Base-by-base conservation (phyloP, 2,113 vertebrate genomes). In the Psephotus haematonotus region DNA sequence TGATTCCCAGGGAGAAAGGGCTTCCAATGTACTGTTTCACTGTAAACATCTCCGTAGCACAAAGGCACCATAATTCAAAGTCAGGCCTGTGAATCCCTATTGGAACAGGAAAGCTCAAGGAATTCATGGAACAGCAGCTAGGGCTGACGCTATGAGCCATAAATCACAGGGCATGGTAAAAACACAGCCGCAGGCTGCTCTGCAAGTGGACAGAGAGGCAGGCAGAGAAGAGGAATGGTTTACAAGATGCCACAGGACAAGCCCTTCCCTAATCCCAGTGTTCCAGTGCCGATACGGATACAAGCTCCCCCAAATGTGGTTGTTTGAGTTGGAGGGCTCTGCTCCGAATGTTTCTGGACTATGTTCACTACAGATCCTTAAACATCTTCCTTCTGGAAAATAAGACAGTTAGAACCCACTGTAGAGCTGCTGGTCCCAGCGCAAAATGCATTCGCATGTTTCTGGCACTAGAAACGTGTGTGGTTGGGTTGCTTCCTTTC, bases 401-500 rank as follows among this genome's bases (percentile, higher is more conserved):
- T 60, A 92, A 93, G 50, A 10, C 68, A 93, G 88, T 52, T n/a
- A 86, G 96, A 94, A 84, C 57, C 81, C 81, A 75, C 80, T n/a
- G 64, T 2, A 93, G 95, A 92, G 59, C 92, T 75, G 85, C 94
- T 85, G 89, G 82, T 93, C 78, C 76, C 91, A 20, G 64, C 43
- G 67, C 84, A 85, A 79, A 91, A 91, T 18, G 78, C 67, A 52
- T 83, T 47, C 41, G 92, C 78, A 3, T 92, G 86, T 39, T 95
- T 93, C 95, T 96, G 96, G 95, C 91, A 85, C 80, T 93, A 93
- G 94, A 95, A 72, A 95, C 14, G 49, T 25, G 59, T 91, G 93
- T 65, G 92, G 93, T 93, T 74, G 74, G 28, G 74, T 63, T 85
- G 94, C 96, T 97, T 96, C 94, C 96, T 94, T 41, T 70, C 1